Percentiles rank a stretch among this genome's conserved stretches.
phyloP scores from a whole-genome alignment of 2,797 vertebrate genomes.

The Dicrostonyx torquatus region DNA sequence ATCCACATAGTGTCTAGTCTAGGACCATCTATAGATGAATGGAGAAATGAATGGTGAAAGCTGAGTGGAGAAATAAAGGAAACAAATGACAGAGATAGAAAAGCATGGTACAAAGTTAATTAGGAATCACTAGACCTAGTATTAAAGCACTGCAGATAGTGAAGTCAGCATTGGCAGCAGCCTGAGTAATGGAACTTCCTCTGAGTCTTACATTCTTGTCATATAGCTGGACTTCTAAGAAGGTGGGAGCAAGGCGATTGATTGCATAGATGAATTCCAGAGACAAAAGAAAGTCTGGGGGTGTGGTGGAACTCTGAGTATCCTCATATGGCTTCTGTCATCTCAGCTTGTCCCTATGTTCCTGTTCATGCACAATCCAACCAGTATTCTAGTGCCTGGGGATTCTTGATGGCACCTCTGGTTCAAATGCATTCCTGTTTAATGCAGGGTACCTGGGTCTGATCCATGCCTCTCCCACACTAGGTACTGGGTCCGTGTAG shows the following conservation, averaged over 20 bases:
- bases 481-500: too few relatives aligned
- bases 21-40: fast-evolving
- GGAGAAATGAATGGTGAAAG: neutral
- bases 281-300: neutral
- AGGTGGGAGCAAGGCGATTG: neutral
- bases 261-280: neutral
- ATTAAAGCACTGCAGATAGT: neutral
- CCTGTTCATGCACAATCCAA: neutral
- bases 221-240: too few relatives aligned
- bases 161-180: neutral
- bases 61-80: neutral
- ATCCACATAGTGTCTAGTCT: neutral
- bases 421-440: neutral
- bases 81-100: neutral
- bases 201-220: neutral
- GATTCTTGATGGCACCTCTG: neutral
- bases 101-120: neutral
- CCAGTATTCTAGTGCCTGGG: neutral
- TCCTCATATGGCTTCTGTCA: too few relatives aligned
- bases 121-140: neutral
- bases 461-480: too few relatives aligned
- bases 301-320: too few relatives aligned
- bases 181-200: neutral
- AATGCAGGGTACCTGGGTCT: neutral
- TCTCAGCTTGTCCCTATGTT: neutral